Conservation (phyloP, 2,888 invertebrate genomes). For the Dasysyrphus tricinctus region DNA sequence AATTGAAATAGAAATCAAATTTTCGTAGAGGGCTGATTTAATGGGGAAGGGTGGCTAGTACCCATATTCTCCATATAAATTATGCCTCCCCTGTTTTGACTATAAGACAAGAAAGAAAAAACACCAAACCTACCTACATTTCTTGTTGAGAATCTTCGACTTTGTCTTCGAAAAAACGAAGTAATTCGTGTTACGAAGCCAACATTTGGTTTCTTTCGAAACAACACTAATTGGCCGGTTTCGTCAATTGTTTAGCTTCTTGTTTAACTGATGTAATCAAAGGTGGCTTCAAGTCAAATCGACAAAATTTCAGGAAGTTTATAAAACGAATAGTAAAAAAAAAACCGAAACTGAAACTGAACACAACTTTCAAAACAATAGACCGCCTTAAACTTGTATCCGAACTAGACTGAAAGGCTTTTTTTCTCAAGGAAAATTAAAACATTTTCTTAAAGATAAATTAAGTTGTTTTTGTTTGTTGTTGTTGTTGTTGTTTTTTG, state of each 20-base stretch:
- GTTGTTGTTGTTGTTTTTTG: neutral
- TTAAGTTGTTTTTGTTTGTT: neutral
- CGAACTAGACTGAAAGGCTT: conserved; percentile 41
- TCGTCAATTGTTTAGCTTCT: conserved; percentile 45
- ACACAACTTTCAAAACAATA: neutral
- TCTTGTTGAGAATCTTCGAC: conserved; percentile 30
- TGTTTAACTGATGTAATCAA: too few species aligned
- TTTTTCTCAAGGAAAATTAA: conserved; percentile 17
- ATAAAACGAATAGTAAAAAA: neutral
- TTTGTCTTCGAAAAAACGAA: conserved; percentile 52
- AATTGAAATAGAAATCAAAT: too few species aligned
- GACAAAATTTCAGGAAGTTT: neutral
- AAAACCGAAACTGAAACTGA: neutral
- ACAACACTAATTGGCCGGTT: conserved; percentile 41
- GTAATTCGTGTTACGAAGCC: conserved; percentile 39
- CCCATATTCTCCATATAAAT: too few species aligned
- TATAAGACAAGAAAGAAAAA: neutral
- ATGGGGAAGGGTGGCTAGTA: too few species aligned
- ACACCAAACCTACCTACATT: conserved; percentile 46
- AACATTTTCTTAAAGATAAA: conserved; percentile 5
- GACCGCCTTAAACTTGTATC: conserved; percentile 43
- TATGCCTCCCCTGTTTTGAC: too few species aligned
- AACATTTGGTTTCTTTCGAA: conserved; percentile 53
- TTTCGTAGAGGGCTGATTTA: too few species aligned
- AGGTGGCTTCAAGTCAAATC: neutral